These are phyloP conservation scores for Heteromormyrus szaboi DNA, from an alignment of 2,797 vertebrate genomes.

Conservation along the genomic window DNA sequence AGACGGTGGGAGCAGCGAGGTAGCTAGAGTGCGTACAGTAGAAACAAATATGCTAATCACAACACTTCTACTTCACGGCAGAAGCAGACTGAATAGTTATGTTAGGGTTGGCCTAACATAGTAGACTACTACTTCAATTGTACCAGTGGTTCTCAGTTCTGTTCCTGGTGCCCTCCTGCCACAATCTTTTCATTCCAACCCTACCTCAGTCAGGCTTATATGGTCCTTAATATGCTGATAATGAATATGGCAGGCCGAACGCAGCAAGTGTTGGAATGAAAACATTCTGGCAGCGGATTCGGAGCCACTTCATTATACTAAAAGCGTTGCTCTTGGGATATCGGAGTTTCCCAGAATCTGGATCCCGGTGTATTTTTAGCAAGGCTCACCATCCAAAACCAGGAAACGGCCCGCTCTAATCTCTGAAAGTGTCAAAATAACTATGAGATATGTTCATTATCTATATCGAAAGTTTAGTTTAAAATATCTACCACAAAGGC, in stretches of 20 bases:
- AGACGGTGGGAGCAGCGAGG: not conserved
- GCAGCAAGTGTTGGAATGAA: not conserved
- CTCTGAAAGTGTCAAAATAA: not conserved
- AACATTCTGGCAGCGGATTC: not conserved
- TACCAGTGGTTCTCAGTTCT: not conserved
- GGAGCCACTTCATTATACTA: not conserved
- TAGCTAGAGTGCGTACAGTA: not conserved
- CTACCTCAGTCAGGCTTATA: not conserved
- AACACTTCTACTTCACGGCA: not conserved
- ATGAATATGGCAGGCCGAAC: not conserved
- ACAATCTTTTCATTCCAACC: not conserved
- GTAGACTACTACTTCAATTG: not conserved
- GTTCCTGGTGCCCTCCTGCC: not conserved
- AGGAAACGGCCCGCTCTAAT: not conserved
- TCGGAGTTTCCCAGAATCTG: not conserved
- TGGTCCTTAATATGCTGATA: not conserved
- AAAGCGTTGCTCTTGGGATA: not conserved
- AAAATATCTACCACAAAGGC: not conserved
- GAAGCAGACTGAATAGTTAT: not conserved
- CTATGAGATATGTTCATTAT: not conserved
- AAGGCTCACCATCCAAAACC: not conserved
- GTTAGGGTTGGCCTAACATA: not conserved
- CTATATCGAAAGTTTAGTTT: not conserved
- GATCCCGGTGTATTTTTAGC: not conserved
- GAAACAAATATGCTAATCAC: not conserved